A percentile compares a stretch with the other conserved stretches of the same genome.
phyloP scores from a whole-genome alignment of 2,113 vertebrate species.

The Hypocryptadius cinnamomeus region DNA sequence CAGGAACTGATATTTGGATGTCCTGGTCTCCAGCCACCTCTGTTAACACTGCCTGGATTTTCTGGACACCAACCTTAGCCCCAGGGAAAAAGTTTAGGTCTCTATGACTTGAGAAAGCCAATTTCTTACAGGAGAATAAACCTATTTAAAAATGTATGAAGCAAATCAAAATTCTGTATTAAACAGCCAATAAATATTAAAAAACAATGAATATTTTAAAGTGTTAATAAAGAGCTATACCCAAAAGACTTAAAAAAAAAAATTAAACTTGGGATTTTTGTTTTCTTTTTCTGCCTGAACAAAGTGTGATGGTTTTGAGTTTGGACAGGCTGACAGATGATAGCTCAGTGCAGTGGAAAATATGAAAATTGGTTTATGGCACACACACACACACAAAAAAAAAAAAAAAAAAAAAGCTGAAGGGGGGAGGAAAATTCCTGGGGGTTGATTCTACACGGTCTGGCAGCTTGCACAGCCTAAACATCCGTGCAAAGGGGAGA shows the following conservation, averaged over 20 bases:
- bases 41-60: background rate
- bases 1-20: background rate
- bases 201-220: conserved; percentile 27
- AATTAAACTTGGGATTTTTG: background rate
- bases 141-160: conserved; percentile 2
- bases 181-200: conserved; percentile 55
- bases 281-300: background rate
- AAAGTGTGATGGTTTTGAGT: background rate
- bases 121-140: background rate
- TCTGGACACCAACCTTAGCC: background rate
- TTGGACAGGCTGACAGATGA: conserved; percentile 22
- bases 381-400: background rate
- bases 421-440: conserved; percentile 1
- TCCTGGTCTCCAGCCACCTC: background rate
- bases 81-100: background rate
- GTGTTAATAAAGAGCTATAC: background rate
- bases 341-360: conserved; percentile 32
- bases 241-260: background rate
- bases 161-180: background rate
- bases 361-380: background rate
- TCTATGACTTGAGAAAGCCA: background rate
- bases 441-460: background rate
- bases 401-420: background rate
- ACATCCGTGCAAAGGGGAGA: background rate
- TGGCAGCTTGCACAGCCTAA: background rate